Evolutionary conservation across 2,113 vertebrate genomes (phyloP), one percentile per base, ranked within the genome.

Genomic region (Raphicerus campestris): DNA sequence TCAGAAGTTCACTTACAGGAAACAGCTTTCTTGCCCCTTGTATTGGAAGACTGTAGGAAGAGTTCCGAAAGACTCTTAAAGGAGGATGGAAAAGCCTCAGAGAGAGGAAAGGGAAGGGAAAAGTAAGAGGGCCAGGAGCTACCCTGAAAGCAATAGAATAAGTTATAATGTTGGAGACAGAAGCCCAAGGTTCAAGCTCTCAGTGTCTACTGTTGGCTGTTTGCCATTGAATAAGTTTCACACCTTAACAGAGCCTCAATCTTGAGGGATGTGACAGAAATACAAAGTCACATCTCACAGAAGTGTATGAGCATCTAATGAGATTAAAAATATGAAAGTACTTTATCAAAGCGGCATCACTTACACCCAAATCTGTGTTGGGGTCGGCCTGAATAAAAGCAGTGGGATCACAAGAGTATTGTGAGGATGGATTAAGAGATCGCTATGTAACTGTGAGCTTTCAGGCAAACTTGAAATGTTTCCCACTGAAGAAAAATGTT

Each of bases 91-190:
- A 80, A 81, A 94, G n/a, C 30, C 30, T 58, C 2, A 22, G 58
- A 51, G 11, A 92, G 63, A 49, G 4, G 14, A 39, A 55, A 51
- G 9, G 30, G 24, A 32, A 90, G 20, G 55, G 16, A 47, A 61
- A 42, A 28, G 20, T 1, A 14, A 16, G 82, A 70, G 26, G 6
- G 3, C 3, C 2, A 4, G 30, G 14, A 39, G 24, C 1, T 47
- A 8, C 15, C 1, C 26, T 39, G 5, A 17, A 83, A 60, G 16
- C 30, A 39, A 30, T 26, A 5, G 15, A 49, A 16, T 6, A 63
- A 78, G 35, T 20, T 47, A 42, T 26, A 5, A 4, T 20, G 6
- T 19, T 7, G 7, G 91, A 81, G 45, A 92, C 9, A 91, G 53
- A 73, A 63, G 51, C 20, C 24, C 63, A 42, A 24, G 11, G 1